A percentile compares a stretch with the other conserved stretches of the same genome.
phyloP scores from a whole-genome alignment of 2,888 invertebrate species.

The Biston betularia region DNA sequence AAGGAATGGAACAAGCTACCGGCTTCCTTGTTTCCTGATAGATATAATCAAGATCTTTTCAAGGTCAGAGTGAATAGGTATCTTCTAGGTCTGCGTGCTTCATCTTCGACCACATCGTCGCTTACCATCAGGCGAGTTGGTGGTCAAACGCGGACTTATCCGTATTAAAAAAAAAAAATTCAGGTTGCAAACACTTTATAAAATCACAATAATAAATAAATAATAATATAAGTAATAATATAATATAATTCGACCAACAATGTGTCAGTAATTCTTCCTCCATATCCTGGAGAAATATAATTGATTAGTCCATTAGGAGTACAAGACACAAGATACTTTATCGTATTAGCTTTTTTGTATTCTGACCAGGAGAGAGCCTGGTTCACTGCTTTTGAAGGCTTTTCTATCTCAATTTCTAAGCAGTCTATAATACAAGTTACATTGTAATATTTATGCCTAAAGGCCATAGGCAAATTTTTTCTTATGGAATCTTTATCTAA shows the following conservation, averaged over 20 bases:
- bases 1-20: too few relatives aligned
- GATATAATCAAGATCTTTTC: too few relatives aligned
- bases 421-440: constrained; percentile 61
- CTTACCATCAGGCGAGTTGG: too few relatives aligned
- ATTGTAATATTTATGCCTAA: constrained; percentile 50
- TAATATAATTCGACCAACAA: constrained; percentile 33
- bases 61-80: too few relatives aligned
- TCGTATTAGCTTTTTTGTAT: constrained; percentile 53
- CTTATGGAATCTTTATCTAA: constrained; percentile 35
- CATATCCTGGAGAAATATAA: constrained; percentile 49
- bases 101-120: too few relatives aligned
- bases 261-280: constrained; percentile 42
- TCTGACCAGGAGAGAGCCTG: constrained; percentile 62
- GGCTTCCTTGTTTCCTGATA: too few relatives aligned
- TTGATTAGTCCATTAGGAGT: constrained; percentile 41
- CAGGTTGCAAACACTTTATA: constrained; percentile 13
- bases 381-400: constrained; percentile 52
- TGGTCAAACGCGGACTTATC: too few relatives aligned
- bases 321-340: constrained; percentile 48
- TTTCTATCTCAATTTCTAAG: constrained; percentile 61
- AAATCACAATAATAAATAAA: too few relatives aligned
- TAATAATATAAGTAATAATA: too few relatives aligned
- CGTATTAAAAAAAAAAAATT: too few relatives aligned
- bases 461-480: constrained; percentile 47
- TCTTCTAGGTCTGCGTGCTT: too few relatives aligned